phyloP scores from a whole-genome alignment of 2,888 invertebrate species.

The Drosophila glabriapex region DNA sequence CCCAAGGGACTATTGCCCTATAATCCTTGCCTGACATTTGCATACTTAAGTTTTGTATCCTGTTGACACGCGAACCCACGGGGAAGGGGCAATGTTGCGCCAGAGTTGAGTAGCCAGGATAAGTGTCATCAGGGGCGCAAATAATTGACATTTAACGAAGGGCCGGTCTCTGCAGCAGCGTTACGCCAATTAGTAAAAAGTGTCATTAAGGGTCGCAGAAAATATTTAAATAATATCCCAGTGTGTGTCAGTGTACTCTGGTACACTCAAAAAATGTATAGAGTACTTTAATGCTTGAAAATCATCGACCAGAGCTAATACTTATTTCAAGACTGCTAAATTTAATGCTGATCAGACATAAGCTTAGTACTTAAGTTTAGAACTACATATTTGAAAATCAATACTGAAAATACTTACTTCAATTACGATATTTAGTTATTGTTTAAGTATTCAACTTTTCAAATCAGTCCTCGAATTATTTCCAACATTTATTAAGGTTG shows the following conservation, averaged over 20 bases:
- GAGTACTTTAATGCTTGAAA: not conserved
- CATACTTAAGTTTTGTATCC: slow-evolving; percentile 61
- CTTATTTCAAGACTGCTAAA: not conserved
- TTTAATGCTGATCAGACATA: not conserved
- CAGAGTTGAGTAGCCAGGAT: slow-evolving; percentile 21
- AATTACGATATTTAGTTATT: not conserved
- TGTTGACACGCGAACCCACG: slow-evolving; percentile 59
- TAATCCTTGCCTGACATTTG: slow-evolving; percentile 69
- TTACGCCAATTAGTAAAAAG: slow-evolving; percentile 56
- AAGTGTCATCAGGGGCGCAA: slow-evolving; percentile 50
- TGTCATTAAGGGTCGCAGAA: slow-evolving; percentile 44
- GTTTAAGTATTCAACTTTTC: not conserved
- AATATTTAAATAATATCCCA: slow-evolving; percentile 5
- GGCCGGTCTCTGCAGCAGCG: slow-evolving; percentile 9
- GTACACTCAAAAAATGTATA: not conserved
- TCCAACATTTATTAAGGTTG: not conserved
- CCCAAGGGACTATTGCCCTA: slow-evolving; percentile 11
- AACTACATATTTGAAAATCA: not conserved
- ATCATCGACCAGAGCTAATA: not conserved
- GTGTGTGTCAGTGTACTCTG: not conserved
- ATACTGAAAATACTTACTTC: not conserved
- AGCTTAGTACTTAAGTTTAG: not conserved
- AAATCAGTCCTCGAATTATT: not conserved
- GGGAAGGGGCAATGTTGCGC: not conserved
- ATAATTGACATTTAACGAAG: slow-evolving; percentile 62